These are phyloP conservation scores for Mystacornis crossleyi DNA, from an alignment of 2,113 vertebrate species.

Conservation along the genomic window DNA sequence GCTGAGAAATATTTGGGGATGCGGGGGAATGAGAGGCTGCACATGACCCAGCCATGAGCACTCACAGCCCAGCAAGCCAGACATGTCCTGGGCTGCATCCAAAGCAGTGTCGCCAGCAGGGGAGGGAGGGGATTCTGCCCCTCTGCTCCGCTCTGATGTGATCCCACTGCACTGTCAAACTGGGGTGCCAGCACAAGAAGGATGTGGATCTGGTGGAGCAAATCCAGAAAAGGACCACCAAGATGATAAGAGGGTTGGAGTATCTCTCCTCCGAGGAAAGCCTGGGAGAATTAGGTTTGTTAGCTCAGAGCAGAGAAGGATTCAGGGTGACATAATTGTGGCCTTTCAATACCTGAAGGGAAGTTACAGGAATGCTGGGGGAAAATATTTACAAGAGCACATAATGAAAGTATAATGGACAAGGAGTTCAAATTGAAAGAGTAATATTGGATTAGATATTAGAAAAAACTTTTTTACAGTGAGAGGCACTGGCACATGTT, in stretches of 20 bases:
- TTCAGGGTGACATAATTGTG: not conserved
- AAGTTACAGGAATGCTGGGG: not conserved
- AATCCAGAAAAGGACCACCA: not conserved
- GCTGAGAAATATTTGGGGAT: rapidly evolving
- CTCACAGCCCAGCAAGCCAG: not conserved
- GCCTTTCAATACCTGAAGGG: not conserved
- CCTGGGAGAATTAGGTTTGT: not conserved
- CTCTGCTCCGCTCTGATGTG: not conserved
- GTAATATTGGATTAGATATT: not conserved
- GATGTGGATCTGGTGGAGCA: not conserved
- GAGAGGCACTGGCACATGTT: not conserved
- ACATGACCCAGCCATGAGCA: no score
- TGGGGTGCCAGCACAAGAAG: not conserved
- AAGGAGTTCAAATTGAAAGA: not conserved
- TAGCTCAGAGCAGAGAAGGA: not conserved
- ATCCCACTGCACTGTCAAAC: not conserved
- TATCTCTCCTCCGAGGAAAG: not conserved
- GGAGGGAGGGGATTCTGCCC: not conserved
- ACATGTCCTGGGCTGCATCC: rapidly evolving
- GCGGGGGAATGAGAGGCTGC: not conserved
- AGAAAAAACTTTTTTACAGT: not conserved
- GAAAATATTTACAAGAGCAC: not conserved
- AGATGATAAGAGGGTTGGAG: not conserved
- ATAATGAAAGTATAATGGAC: not conserved
- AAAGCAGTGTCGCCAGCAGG: not conserved